Conservation (phyloP, 2,113 vertebrate genomes). For the Microtus montanus region DNA sequence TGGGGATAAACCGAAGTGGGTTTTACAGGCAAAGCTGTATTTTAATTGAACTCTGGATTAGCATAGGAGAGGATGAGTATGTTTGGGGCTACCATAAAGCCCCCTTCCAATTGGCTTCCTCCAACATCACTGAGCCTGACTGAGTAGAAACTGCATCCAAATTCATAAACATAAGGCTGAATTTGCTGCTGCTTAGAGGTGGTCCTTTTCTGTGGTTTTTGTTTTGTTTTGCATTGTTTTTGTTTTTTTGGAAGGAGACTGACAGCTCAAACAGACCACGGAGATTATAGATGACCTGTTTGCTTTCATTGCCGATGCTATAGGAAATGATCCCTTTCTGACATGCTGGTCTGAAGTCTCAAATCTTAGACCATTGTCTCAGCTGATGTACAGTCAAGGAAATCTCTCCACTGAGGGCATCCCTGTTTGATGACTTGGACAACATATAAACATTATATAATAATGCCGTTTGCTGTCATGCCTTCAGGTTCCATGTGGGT, state of each 20-base stretch:
- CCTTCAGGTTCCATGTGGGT: background rate
- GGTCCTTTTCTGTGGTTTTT: background rate
- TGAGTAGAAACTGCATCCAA: background rate
- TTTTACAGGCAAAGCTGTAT: slow-evolving; percentile 18
- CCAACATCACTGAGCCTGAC: background rate
- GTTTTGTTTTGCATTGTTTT: too few species aligned
- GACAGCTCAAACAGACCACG: background rate
- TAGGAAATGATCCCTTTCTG: background rate
- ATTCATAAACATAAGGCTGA: background rate
- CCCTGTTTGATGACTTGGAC: background rate
- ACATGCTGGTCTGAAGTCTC: background rate
- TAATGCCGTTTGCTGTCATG: background rate
- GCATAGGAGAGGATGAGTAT: background rate
- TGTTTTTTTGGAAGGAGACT: background rate
- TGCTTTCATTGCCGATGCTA: background rate
- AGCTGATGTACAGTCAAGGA: background rate
- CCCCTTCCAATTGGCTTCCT: background rate
- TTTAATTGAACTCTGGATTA: slow-evolving; percentile 59
- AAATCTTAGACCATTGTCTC: background rate
- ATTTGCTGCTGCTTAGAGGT: background rate
- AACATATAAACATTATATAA: background rate
- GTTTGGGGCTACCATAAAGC: background rate
- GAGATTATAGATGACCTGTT: background rate
- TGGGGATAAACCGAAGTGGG: slow-evolving; percentile 42
- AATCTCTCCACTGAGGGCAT: background rate